These are phyloP conservation scores for Chloebia gouldiae DNA, from an alignment of 2,113 vertebrate genomes.

Conservation along the genomic window DNA sequence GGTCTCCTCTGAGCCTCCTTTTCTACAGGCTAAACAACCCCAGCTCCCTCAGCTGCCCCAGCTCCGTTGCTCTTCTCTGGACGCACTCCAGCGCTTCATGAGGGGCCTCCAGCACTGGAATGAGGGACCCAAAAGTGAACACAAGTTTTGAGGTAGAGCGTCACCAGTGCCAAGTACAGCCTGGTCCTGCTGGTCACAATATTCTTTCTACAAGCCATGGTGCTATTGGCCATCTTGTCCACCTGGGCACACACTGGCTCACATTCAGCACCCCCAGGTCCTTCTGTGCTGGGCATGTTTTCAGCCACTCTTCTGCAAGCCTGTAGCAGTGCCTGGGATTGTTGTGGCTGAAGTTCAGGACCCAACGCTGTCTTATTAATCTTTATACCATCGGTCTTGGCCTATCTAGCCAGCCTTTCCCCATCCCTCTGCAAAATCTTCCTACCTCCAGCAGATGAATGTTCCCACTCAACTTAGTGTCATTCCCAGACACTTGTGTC, in stretches of 20 bases:
- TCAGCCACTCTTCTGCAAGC: background rate
- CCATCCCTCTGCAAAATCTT: background rate
- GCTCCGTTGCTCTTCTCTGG: background rate
- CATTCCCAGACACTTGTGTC: background rate
- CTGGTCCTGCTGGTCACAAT: background rate
- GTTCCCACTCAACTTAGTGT: background rate
- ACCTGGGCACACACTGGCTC: background rate
- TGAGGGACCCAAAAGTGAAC: background rate
- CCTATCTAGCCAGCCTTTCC: background rate
- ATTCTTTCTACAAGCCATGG: background rate
- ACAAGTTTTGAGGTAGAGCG: too few relatives aligned
- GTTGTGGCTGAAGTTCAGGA: background rate
- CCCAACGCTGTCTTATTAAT: background rate
- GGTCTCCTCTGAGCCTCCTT: background rate
- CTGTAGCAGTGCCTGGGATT: background rate
- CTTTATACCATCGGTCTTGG: background rate
- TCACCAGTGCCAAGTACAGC: rapidly evolving
- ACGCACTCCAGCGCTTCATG: too few relatives aligned
- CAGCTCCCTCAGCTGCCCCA: background rate
- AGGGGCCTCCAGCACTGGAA: background rate
- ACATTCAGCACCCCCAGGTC: background rate
- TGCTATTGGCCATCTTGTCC: background rate
- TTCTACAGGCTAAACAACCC: background rate
- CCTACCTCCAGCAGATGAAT: background rate
- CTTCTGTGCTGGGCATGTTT: background rate